Evolutionary conservation across 2,888 invertebrate species (phyloP), one percentile per base, ranked within the genome.

Genomic region (Macrophya alboannulata): DNA sequence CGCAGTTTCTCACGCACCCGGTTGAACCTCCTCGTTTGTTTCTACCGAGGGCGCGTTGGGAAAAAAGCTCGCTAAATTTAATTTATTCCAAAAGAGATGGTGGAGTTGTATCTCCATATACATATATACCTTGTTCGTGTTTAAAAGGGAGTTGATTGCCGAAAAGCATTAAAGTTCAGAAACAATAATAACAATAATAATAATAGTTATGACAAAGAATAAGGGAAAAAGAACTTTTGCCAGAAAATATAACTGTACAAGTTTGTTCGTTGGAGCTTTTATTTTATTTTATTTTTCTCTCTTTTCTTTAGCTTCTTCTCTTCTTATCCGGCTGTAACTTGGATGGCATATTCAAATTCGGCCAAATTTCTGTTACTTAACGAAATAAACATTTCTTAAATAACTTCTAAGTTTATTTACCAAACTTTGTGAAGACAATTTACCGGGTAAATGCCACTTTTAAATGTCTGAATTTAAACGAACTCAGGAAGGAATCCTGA

Each of bases 31-130:
- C 31, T 68, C 31, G 37, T 37, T 68, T 37, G 15, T 37, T 37
- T 68, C 6, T 37, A 25, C 62, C 25, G 3, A 62, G 62, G 62
- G 62, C 10, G 31, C 31, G 31, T 31, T 31, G 31, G 31, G 48
- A 48, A 62, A 21, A 62, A 68, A 37, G 37, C 37, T 68, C 37
- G 17, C 6, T 31, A 37, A 37, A 37, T 68, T 31, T 37, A 68
- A 68, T 37, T 68, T 68, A 68, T 68, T 68, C 37, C 4, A 8
- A 68, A 68, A 68, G 21, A 68, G 68, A 68, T 12, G 37, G 37
- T 5, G 4, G 31, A 37, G 1, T 68, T 37, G 68, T 68, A 68
- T 37, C 55, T 55, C 55, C 12, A 55, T 25, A 10, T 68, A 37
- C 37, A 1, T 68, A 55, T 25, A 10, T 68, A 37, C 37, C 5